A percentile compares a stretch with the other conserved stretches of the same genome.
Conservation (phyloP, 2,113 vertebrate genomes). For the Hyla sarda region DNA sequence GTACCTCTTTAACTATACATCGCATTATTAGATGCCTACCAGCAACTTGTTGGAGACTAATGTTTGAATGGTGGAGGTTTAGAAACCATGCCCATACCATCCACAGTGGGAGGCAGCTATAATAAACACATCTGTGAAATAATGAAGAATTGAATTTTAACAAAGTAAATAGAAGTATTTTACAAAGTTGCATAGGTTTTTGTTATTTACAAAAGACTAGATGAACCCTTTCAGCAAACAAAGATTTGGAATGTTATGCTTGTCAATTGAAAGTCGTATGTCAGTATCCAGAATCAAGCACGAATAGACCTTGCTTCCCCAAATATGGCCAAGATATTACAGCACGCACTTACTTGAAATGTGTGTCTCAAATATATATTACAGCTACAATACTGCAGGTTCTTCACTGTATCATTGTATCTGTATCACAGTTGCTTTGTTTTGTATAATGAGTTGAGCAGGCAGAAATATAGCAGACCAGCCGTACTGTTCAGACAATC, state of each 20-base stretch:
- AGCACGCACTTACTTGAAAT: neutral
- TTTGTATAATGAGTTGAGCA: conserved; percentile 7
- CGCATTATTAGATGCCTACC: too few relatives aligned
- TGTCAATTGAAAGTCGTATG: neutral
- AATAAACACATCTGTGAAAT: too few relatives aligned
- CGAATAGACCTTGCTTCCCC: neutral
- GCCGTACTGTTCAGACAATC: conserved; percentile 5
- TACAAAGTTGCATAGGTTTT: neutral
- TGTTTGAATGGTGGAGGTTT: too few relatives aligned
- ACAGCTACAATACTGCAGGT: neutral
- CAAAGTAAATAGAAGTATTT: too few relatives aligned
- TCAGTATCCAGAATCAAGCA: neutral
- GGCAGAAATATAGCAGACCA: neutral
- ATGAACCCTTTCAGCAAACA: neutral
- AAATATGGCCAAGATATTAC: neutral
- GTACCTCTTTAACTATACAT: too few relatives aligned
- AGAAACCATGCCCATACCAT: too few relatives aligned
- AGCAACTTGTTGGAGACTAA: too few relatives aligned
- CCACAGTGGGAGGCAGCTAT: too few relatives aligned
- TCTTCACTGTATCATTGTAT: neutral
- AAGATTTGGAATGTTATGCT: neutral
- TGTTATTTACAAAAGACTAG: neutral
- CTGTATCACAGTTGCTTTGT: conserved; percentile 12
- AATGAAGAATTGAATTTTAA: too few relatives aligned
- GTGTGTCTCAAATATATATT: neutral